Conservation (phyloP, 2,113 vertebrate species). For the Sterna hirundo region DNA sequence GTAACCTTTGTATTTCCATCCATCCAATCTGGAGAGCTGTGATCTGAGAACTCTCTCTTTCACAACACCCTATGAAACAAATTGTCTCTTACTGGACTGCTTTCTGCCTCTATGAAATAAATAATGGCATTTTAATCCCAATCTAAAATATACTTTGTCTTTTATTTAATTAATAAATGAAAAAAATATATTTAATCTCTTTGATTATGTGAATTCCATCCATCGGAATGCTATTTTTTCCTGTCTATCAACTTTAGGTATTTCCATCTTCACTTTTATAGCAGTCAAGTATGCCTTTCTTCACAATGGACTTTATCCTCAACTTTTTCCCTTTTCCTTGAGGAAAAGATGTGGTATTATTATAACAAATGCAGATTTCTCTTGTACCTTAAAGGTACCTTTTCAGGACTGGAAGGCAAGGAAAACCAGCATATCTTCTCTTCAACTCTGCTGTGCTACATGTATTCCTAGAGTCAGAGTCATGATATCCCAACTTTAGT, state of each 20-base stretch:
- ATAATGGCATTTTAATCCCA: not conserved
- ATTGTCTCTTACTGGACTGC: not conserved
- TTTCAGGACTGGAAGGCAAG: not conserved
- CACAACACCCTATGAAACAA: not conserved
- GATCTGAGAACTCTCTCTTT: not conserved
- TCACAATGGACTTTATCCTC: not conserved
- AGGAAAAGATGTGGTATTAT: not conserved
- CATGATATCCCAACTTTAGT: not conserved
- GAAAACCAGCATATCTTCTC: not conserved
- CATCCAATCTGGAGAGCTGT: not conserved
- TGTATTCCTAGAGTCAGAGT: not conserved
- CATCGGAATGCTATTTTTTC: not conserved
- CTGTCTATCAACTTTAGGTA: not conserved
- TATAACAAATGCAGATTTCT: not conserved
- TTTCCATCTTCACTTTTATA: not conserved
- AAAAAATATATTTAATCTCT: no score
- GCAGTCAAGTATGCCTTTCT: not conserved
- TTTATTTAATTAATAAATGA: no score
- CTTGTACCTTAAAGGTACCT: not conserved
- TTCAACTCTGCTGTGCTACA: not conserved
- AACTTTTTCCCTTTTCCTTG: not conserved
- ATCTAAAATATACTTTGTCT: not conserved
- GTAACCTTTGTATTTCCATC: not conserved
- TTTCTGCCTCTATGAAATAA: not conserved
- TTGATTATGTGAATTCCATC: not conserved